Percentiles rank a stretch among this genome's conserved stretches.
phyloP scores from a whole-genome alignment of 2,113 vertebrate species.

The Campylomormyrus numenius region DNA sequence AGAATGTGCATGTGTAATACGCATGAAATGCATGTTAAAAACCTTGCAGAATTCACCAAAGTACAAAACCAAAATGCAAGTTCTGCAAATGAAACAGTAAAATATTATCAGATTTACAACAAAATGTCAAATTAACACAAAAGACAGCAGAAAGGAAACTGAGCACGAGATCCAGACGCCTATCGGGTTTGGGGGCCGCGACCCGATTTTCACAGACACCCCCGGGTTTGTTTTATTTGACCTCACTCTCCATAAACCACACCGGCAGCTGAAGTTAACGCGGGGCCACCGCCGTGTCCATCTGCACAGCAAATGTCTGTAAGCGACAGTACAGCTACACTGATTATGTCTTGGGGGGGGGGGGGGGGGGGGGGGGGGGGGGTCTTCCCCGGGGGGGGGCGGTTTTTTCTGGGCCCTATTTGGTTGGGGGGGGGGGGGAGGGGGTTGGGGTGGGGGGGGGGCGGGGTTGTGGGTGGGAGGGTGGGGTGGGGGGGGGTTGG shows the following conservation, averaged over 20 bases:
- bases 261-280: conserved; percentile 46
- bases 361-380: too few species aligned
- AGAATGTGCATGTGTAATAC: not conserved
- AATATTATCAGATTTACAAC: not conserved
- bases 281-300: conserved; percentile 36
- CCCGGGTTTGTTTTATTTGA: conserved; percentile 30
- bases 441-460: conserved; percentile 1
- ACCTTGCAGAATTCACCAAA: not conserved
- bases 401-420: too few species aligned
- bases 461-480: too few species aligned
- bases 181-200: conserved; percentile 53
- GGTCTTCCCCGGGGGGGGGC: too few species aligned
- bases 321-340: conserved; percentile 22
- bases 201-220: conserved; percentile 46
- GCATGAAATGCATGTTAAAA: not conserved
- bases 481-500: conserved; percentile 11
- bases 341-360: conserved; percentile 30
- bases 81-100: not conserved
- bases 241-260: conserved; percentile 50
- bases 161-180: conserved; percentile 26
- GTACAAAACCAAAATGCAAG: not conserved
- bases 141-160: not conserved
- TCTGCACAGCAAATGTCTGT: conserved; percentile 17
- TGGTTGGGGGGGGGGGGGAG: conserved; percentile 12
- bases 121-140: not conserved